phyloP scores from a whole-genome alignment of 2,113 vertebrate species.

The Orientallactaga bullata region DNA sequence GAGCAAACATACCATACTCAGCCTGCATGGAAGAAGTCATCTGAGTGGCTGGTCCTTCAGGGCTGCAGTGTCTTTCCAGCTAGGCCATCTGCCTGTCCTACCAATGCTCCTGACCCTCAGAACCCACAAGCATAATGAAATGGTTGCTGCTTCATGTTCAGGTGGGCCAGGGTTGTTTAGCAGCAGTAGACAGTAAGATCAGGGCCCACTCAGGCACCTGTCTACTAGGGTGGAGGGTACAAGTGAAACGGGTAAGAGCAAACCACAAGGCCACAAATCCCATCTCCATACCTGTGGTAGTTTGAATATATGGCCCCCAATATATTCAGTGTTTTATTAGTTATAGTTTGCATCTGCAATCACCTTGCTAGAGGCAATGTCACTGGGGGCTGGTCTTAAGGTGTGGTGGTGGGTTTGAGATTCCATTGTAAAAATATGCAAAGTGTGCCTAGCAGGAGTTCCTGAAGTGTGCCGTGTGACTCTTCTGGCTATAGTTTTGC shows the following conservation, averaged over 20 bases:
- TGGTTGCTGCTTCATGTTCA: not conserved
- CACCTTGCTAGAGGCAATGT: too few relatives aligned
- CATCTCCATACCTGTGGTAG: too few relatives aligned
- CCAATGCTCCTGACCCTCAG: not conserved
- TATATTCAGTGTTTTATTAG: too few relatives aligned
- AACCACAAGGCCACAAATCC: not conserved
- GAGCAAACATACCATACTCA: not conserved
- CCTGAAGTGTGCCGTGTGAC: too few relatives aligned
- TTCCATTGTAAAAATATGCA: too few relatives aligned
- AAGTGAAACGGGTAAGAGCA: not conserved
- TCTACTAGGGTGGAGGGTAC: not conserved
- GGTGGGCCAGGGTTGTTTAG: not conserved
- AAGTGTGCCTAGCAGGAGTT: too few relatives aligned
- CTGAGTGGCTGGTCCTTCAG: fast-evolving
- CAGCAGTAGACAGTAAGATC: not conserved
- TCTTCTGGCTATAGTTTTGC: too few relatives aligned
- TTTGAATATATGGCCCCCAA: too few relatives aligned
- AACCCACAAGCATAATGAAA: not conserved
- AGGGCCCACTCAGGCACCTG: not conserved
- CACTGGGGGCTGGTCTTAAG: too few relatives aligned
- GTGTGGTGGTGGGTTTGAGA: too few relatives aligned
- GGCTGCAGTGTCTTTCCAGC: not conserved
- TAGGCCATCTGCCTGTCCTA: not conserved
- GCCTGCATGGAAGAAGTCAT: not conserved
- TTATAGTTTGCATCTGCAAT: too few relatives aligned